Percentiles rank a stretch among this genome's conserved stretches.
Evolutionary conservation across 1,140 invertebrate species (phyloP).

Genomic region (Leptonema lineaticorne): DNA sequence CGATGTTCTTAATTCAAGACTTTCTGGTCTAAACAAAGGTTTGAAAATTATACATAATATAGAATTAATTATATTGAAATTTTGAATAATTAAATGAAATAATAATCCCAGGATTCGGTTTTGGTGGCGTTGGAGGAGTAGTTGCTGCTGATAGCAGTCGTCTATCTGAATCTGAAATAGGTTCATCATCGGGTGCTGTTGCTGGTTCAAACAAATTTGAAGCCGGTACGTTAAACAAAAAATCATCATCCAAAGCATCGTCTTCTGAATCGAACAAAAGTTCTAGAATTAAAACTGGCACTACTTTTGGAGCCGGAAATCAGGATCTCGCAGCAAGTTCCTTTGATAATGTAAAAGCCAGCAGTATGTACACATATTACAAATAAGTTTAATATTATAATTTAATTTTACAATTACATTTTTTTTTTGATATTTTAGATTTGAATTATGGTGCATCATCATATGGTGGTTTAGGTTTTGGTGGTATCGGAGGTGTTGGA

Average conservation of each 20-base stretch:
- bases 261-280: slow-evolving; percentile 23
- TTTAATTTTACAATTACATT: neutral
- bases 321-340: neutral
- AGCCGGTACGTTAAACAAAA: neutral
- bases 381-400: too few species aligned
- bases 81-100: neutral
- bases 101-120: neutral
- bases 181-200: neutral
- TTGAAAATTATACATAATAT: too few species aligned
- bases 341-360: neutral
- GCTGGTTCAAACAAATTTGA: neutral
- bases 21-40: too few species aligned
- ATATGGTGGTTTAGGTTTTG: neutral
- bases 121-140: neutral
- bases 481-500: neutral
- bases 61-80: too few species aligned
- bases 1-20: too few species aligned
- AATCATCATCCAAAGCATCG: slow-evolving; percentile 24
- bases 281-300: slow-evolving; percentile 25
- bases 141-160: neutral
- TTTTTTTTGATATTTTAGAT: neutral
- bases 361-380: neutral
- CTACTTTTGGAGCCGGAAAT: slow-evolving; percentile 7
- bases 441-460: neutral
- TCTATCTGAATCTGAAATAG: neutral